Conservation (phyloP, 2,888 invertebrate genomes). For the Pristionchus arcanus region DNA sequence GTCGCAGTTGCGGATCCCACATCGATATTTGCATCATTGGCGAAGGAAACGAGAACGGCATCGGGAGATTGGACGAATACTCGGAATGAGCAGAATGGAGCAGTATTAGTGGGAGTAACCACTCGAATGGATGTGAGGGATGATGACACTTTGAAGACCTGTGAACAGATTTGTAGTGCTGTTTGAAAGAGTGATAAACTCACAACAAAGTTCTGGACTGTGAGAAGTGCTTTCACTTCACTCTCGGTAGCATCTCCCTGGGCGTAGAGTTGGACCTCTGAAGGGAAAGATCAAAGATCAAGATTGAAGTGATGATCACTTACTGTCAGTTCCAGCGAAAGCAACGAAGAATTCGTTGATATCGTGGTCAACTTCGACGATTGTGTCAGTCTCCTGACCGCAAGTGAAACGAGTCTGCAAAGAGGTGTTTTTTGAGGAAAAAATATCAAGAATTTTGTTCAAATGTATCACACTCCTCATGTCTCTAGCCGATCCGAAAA, state of each 20-base stretch:
- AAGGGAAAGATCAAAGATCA: constrained; percentile 33
- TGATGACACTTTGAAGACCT: constrained; percentile 38
- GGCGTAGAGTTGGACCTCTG: constrained; percentile 35
- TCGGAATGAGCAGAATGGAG: constrained; percentile 53
- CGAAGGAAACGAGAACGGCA: constrained; percentile 41
- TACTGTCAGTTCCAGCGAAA: constrained; percentile 44
- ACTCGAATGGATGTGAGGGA: constrained; percentile 27
- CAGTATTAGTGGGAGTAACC: background rate
- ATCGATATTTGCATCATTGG: constrained; percentile 6
- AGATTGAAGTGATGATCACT: background rate
- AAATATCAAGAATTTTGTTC: too few relatives aligned
- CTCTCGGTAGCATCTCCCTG: background rate
- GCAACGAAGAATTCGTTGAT: background rate
- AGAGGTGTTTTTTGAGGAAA: too few relatives aligned
- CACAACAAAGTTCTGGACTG: constrained; percentile 27
- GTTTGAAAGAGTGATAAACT: background rate
- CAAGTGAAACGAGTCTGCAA: constrained; percentile 46
- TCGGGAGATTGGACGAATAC: constrained; percentile 47
- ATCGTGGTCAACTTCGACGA: constrained; percentile 10
- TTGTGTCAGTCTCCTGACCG: constrained; percentile 21
- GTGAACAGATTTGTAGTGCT: background rate
- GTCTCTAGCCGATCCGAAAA: too few relatives aligned
- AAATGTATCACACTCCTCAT: too few relatives aligned
- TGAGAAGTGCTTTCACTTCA: constrained; percentile 15
- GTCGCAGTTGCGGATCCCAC: constrained; percentile 43